These are phyloP conservation scores for Vanessa atalanta DNA, from an alignment of 1,140 invertebrate genomes.

Conservation along the genomic window DNA sequence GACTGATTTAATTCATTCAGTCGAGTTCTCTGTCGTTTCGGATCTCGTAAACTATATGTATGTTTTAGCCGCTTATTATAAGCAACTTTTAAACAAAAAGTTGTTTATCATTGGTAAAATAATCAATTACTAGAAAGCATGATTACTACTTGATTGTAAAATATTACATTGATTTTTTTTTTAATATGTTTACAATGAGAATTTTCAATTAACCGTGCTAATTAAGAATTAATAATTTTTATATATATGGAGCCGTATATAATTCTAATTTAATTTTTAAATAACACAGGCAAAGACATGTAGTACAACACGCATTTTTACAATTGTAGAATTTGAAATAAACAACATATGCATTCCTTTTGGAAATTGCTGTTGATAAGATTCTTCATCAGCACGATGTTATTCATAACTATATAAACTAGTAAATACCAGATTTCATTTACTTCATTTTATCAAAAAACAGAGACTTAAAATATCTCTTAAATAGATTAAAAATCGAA, in stretches of 20 bases:
- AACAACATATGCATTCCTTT: background rate
- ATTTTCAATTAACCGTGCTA: background rate
- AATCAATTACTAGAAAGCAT: constrained; percentile 6
- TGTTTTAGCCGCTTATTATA: constrained; percentile 23
- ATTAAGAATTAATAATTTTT: background rate
- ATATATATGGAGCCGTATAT: background rate
- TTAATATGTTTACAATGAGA: background rate
- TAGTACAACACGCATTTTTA: too few relatives aligned
- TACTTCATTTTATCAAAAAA: background rate
- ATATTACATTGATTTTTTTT: background rate
- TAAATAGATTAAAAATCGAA: background rate
- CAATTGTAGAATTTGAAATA: background rate
- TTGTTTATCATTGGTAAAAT: constrained; percentile 17
- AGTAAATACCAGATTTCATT: constrained; percentile 2
- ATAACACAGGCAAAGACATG: too few relatives aligned
- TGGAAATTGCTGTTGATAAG: background rate
- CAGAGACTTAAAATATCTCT: background rate
- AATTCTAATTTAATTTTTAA: background rate
- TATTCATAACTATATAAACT: background rate
- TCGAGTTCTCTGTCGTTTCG: background rate
- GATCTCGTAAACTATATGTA: constrained; percentile 26
- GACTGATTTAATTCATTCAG: background rate
- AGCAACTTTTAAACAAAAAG: constrained; percentile 18
- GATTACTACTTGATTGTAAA: background rate
- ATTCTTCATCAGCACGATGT: constrained; percentile 1